Evolutionary conservation across 2,888 invertebrate genomes (phyloP), one percentile per base, ranked within the genome.

Genomic region (Hesperia comma): DNA sequence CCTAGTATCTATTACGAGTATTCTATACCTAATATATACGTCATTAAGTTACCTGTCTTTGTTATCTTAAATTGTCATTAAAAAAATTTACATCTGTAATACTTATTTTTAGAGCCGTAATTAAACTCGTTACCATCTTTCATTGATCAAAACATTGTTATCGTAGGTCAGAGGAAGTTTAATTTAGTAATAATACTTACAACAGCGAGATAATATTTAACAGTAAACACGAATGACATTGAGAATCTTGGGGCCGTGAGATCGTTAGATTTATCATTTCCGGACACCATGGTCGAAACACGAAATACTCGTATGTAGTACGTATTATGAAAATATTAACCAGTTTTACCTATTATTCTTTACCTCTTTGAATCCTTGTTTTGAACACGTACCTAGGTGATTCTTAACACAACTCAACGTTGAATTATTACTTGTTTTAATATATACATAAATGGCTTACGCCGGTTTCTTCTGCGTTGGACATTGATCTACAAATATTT

Each of bases 181-280:
- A 51, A 62, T 53, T 40, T 40, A 15, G 62, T 62, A 62, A 54
- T 32, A 21, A 54, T 32, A 21, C 26, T 43, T 54, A 17, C 62
- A 62, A 62, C 62, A 54, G 5, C 17, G 6, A 26, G 62, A 62
- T 62, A 62, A 62, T 32, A 62, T 41, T 43, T 15, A 61, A 61
- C 53, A 15, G 37, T 15, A 54, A 61, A 61, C 40, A 26, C 15
- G 32, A 54, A 41, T 32, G 54, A 21, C 62, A 54, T 54, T 62
- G 62, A 14, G 15, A 19, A 41, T 61, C 41, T 32, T 17, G 15
- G 26, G 51, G 62, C 54, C 43, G 43, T 58, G 43, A 26, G 26
- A 43, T n/a, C 19, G 32, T 62, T 32, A 41, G 17, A 54, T 43
- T 19, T 62, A 46, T 46, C 17, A 17, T 46, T 46, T 46, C 43